phyloP scores from a whole-genome alignment of 2,888 invertebrate genomes.

The Oligia fasciuncula region DNA sequence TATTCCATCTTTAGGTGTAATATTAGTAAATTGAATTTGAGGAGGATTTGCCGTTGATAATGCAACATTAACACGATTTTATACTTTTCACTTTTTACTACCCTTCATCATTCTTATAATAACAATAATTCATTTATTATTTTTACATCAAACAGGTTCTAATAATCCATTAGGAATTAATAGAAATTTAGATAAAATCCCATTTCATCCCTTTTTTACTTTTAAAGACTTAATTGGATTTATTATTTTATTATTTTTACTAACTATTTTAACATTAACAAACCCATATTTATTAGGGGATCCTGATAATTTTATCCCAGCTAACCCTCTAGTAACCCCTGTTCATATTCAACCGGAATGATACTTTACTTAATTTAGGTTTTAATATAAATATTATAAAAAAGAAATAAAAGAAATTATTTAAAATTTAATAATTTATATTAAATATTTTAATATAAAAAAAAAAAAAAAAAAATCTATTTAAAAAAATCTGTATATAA shows the following conservation, averaged over 20 bases:
- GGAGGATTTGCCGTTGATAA: constrained; percentile 94
- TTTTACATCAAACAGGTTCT: constrained; percentile 92
- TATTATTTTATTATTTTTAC: constrained; percentile 88
- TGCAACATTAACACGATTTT: constrained; percentile 94
- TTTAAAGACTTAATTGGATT: constrained; percentile 92
- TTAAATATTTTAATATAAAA: constrained; percentile 68
- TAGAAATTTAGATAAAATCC: constrained; percentile 92
- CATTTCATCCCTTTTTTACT: constrained; percentile 92
- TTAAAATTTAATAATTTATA: constrained; percentile 67
- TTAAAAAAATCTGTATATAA: constrained; percentile 68
- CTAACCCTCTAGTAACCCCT: constrained; percentile 92
- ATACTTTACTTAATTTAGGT: constrained; percentile 89
- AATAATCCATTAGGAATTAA: constrained; percentile 91
- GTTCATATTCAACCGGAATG: constrained; percentile 95
- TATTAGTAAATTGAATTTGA: constrained; percentile 93
- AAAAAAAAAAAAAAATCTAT: constrained; percentile 83
- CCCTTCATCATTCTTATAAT: constrained; percentile 92
- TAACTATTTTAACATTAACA: constrained; percentile 88
- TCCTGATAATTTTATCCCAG: constrained; percentile 93
- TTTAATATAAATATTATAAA: constrained; percentile 70
- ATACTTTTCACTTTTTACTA: constrained; percentile 93
- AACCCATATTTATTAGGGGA: constrained; percentile 91
- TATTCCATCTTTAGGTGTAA: constrained; percentile 92
- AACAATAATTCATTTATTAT: constrained; percentile 92
- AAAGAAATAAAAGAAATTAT: constrained; percentile 62